These are phyloP conservation scores for Sinohyriopsis cumingii DNA, from an alignment of 2,888 invertebrate genomes.

Conservation along the genomic window DNA sequence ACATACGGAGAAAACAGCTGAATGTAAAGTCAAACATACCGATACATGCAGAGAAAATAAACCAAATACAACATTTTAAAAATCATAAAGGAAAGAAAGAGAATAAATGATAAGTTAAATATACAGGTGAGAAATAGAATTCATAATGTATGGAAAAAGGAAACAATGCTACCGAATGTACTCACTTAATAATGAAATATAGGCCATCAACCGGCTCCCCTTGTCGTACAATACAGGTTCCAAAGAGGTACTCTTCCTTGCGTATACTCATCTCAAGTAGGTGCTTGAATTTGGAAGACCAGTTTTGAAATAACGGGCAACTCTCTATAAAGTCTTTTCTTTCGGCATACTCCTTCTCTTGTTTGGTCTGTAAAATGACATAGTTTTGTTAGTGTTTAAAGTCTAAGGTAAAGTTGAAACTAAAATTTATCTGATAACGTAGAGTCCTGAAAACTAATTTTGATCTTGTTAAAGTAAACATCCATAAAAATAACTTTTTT, in stretches of 20 bases:
- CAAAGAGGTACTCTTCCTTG: slow-evolving; percentile 60
- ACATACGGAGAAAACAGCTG: too few species aligned
- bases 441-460: too few species aligned
- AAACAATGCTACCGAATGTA: neutral
- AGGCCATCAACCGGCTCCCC: slow-evolving; percentile 61
- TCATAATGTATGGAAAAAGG: too few species aligned
- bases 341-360: slow-evolving; percentile 62
- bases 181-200: slow-evolving; percentile 63
- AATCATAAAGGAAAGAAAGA: too few species aligned
- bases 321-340: slow-evolving; percentile 56
- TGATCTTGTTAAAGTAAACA: neutral
- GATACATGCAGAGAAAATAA: too few species aligned
- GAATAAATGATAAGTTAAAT: too few species aligned
- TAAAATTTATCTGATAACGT: too few species aligned
- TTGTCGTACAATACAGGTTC: slow-evolving; percentile 58
- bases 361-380: slow-evolving; percentile 48
- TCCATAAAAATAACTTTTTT: neutral
- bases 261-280: slow-evolving; percentile 65
- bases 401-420: too few species aligned
- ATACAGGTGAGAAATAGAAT: too few species aligned
- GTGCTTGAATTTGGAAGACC: slow-evolving; percentile 60
- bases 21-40: too few species aligned
- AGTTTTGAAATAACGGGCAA: slow-evolving; percentile 55
- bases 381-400: neutral
- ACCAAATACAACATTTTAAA: too few species aligned